Percentiles rank a stretch among this genome's conserved stretches.
phyloP scores from a whole-genome alignment of 2,113 vertebrate species.

The Grantiella picta region DNA sequence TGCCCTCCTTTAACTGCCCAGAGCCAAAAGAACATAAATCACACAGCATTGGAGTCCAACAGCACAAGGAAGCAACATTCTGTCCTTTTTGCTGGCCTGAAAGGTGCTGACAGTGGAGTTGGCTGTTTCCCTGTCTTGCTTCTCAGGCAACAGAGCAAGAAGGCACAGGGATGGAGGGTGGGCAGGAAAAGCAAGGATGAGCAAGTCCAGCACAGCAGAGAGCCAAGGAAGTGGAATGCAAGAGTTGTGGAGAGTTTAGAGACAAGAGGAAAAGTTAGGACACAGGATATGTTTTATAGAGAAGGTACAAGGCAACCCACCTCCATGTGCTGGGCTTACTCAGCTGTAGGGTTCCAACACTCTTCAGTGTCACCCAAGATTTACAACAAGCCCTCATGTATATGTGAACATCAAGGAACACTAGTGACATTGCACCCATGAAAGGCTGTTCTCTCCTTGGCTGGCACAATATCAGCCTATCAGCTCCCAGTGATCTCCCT shows the following conservation, averaged over 20 bases:
- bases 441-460: neutral
- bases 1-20: neutral
- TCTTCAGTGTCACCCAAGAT: neutral
- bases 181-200: neutral
- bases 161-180: neutral
- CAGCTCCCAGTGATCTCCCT: neutral
- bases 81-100: conserved; percentile 7
- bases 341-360: neutral
- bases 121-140: neutral
- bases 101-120: conserved; percentile 25
- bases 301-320: neutral
- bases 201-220: neutral
- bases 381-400: neutral
- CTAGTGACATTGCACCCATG: neutral
- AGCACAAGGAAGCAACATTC: neutral
- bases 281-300: neutral
- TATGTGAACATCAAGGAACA: neutral
- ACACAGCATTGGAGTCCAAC: neutral
- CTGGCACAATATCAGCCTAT: neutral
- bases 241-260: fast-evolving
- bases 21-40: neutral
- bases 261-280: neutral
- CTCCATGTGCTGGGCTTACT: neutral
- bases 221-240: neutral
- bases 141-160: neutral